phyloP scores from a whole-genome alignment of 2,888 invertebrate species.

The Caenorhabditis virilis region DNA sequence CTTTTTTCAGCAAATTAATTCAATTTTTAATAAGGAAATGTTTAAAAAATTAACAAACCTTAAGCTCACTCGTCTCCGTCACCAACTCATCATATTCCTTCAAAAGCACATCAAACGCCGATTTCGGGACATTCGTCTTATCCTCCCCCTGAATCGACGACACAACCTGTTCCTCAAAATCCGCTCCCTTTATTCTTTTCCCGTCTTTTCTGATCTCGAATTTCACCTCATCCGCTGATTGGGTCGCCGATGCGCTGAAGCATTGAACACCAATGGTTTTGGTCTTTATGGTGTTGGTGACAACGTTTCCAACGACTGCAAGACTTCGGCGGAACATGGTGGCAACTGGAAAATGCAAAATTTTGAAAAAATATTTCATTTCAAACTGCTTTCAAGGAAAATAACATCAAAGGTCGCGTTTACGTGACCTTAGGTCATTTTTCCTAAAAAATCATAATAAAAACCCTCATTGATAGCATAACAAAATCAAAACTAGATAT shows the following conservation, averaged over 20 bases:
- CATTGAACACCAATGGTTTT: conserved; percentile 8
- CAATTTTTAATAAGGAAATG: background rate
- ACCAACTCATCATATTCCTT: conserved; percentile 53
- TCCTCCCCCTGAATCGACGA: conserved; percentile 35
- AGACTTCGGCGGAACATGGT: conserved; percentile 20
- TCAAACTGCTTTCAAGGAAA: too few relatives aligned
- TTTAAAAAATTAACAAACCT: conserved; percentile 22
- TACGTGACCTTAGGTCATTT: too few relatives aligned
- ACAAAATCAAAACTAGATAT: background rate
- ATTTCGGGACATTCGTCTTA: conserved; percentile 42
- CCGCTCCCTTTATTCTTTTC: conserved; percentile 40
- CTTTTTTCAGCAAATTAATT: background rate
- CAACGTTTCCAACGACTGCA: conserved; percentile 14
- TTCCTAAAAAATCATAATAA: too few relatives aligned
- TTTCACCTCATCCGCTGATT: conserved; percentile 25
- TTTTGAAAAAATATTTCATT: too few relatives aligned
- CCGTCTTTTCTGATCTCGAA: conserved; percentile 46
- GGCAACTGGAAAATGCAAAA: too few relatives aligned
- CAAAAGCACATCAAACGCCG: conserved; percentile 48
- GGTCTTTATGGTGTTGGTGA: conserved; percentile 19
- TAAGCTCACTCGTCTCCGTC: conserved; percentile 41
- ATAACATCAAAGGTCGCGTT: too few relatives aligned
- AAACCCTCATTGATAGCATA: too few relatives aligned
- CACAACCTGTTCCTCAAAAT: conserved; percentile 37
- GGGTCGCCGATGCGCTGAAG: conserved; percentile 27